Evolutionary conservation across 2,888 invertebrate genomes (phyloP).

Genomic region (Deroplatys truncata): DNA sequence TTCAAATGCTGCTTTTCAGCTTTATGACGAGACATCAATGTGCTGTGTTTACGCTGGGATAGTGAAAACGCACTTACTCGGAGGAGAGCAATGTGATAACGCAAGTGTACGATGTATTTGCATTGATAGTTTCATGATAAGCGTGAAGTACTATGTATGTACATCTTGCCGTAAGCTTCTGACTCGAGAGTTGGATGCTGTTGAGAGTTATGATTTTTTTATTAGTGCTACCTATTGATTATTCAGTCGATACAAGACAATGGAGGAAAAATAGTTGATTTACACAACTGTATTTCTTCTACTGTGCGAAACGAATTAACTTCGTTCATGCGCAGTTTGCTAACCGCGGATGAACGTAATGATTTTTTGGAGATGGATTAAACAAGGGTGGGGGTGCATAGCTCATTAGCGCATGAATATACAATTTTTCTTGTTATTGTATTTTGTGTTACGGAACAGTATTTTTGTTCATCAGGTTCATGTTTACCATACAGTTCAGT

Average conservation of each 20-base stretch:
- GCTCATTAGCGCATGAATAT: conserved; percentile 64
- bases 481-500: not conserved
- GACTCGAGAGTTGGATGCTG: not conserved
- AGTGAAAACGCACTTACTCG: too few relatives aligned
- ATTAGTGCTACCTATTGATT: conserved; percentile 45
- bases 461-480: not conserved
- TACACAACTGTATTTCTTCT: conserved; percentile 24
- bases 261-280: conserved; percentile 23
- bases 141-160: not conserved
- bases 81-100: too few relatives aligned
- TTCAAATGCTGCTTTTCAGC: too few relatives aligned
- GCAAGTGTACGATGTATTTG: too few relatives aligned
- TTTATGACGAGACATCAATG: too few relatives aligned
- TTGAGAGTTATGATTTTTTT: conserved; percentile 16
- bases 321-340: conserved; percentile 33
- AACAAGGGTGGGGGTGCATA: conserved; percentile 35
- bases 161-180: not conserved
- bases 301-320: conserved; percentile 30
- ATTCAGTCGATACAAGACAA: conserved; percentile 41
- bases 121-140: not conserved
- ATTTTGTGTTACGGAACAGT: conserved; percentile 13
- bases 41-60: too few relatives aligned
- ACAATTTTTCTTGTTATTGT: conserved; percentile 50
- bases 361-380: conserved; percentile 67
- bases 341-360: conserved; percentile 68